Evolutionary conservation across 2,113 vertebrate species (phyloP).

Genomic region (Prochilodus magdalenae): DNA sequence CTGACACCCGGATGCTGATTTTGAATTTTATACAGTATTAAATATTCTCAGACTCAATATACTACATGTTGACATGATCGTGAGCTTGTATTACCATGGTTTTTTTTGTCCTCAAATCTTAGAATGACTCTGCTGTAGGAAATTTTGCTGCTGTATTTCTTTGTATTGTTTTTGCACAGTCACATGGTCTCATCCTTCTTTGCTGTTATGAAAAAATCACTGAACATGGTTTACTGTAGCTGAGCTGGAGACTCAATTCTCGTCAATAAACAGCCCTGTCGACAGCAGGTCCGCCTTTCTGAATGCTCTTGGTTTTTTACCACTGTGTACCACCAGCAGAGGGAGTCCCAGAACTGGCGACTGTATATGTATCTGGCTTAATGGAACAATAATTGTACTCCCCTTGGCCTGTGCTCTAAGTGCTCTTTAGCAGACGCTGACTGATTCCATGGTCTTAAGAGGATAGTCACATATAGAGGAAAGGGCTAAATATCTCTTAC

Average conservation of each 20-base stretch:
- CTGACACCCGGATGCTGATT: not conserved
- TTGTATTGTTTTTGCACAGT: conserved; percentile 47
- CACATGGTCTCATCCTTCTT: conserved; percentile 17
- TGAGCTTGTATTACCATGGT: conserved; percentile 15
- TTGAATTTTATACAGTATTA: conserved; percentile 51
- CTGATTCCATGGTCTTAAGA: not conserved
- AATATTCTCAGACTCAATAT: conserved; percentile 35
- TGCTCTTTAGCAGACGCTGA: conserved; percentile 4
- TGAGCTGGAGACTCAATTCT: conserved; percentile 42
- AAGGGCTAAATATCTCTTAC: not conserved
- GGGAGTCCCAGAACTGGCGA: not conserved
- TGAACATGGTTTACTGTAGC: conserved; percentile 28
- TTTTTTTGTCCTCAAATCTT: conserved; percentile 31
- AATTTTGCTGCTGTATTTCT: conserved; percentile 47
- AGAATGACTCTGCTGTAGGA: conserved; percentile 35
- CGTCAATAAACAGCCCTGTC: conserved; percentile 32
- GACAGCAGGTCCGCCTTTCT: not conserved
- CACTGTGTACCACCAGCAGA: conserved; percentile 10
- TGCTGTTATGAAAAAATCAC: conserved; percentile 40
- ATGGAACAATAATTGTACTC: not conserved
- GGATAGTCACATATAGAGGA: not conserved
- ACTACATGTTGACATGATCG: conserved; percentile 33
- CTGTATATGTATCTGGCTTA: not conserved
- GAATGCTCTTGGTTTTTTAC: not conserved
- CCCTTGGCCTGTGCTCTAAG: not conserved